phyloP scores from a whole-genome alignment of 2,113 vertebrate species.

The Mormyrus lacerda region DNA sequence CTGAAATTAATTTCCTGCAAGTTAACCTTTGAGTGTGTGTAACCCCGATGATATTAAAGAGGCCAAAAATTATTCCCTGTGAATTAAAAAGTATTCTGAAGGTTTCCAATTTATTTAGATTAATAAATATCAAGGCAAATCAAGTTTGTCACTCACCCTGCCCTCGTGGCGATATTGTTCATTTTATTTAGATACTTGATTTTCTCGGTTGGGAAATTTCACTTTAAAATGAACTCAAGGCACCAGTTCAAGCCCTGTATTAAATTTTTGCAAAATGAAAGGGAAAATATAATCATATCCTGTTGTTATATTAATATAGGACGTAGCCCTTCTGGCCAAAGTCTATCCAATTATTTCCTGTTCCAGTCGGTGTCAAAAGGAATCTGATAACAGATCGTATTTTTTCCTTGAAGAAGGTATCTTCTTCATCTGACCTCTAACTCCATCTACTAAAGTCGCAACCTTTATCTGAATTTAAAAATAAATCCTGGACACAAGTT shows the following conservation, averaged over 20 bases:
- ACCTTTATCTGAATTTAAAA: neutral
- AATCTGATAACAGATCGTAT: neutral
- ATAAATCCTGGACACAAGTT: neutral
- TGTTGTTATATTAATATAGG: neutral
- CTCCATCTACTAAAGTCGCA: neutral
- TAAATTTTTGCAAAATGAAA: conserved; percentile 2
- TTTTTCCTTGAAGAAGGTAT: neutral
- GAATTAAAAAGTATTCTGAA: neutral
- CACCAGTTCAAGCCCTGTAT: neutral
- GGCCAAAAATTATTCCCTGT: neutral
- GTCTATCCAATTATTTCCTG: neutral
- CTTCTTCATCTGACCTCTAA: neutral
- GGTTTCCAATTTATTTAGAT: neutral
- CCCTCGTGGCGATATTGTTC: neutral
- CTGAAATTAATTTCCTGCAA: conserved; percentile 16
- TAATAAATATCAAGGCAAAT: conserved; percentile 5
- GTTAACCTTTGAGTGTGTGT: conserved; percentile 9
- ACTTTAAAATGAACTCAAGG: conserved; percentile 9
- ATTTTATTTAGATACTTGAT: neutral
- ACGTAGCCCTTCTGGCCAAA: neutral
- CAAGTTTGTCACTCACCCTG: neutral
- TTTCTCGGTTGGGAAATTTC: neutral
- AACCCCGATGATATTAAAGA: neutral
- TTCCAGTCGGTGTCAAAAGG: neutral
- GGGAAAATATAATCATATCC: neutral